Evolutionary conservation across 2,113 vertebrate species (phyloP).

Genomic region (Periophthalmodon schlosseri): DNA sequence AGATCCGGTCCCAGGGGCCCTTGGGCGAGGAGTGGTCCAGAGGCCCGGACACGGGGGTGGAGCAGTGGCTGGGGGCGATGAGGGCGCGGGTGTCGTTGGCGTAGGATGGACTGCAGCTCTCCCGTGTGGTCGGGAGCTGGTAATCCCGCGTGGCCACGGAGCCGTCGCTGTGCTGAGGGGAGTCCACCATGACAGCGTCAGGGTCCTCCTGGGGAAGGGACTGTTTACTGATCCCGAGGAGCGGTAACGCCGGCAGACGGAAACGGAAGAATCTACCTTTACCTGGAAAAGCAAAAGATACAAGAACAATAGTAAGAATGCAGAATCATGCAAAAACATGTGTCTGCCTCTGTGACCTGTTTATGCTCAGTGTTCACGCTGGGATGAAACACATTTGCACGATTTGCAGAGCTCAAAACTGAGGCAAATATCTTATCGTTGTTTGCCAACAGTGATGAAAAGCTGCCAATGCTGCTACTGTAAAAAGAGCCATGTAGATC

Average conservation of each 20-base stretch:
- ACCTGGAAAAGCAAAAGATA: slow-evolving; percentile 47
- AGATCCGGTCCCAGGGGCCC: slow-evolving; percentile 85
- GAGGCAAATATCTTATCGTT: slow-evolving; percentile 14
- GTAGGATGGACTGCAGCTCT: slow-evolving; percentile 92
- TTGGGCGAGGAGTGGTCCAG: slow-evolving; percentile 95
- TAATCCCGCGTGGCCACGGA: slow-evolving; percentile 89
- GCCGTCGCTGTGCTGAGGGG: slow-evolving; percentile 83
- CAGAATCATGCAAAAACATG: not conserved
- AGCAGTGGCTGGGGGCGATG: slow-evolving; percentile 88
- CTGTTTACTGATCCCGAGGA: slow-evolving; percentile 91
- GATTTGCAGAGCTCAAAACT: slow-evolving; percentile 12
- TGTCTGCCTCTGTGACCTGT: slow-evolving; percentile 26
- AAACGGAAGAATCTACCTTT: slow-evolving; percentile 91
- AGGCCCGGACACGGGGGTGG: slow-evolving; percentile 89
- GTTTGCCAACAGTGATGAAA: slow-evolving; percentile 32
- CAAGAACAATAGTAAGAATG: not conserved
- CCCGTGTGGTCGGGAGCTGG: slow-evolving; percentile 87
- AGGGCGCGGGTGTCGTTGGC: slow-evolving; percentile 93
- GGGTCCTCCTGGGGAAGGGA: slow-evolving; percentile 97
- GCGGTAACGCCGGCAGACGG: slow-evolving; percentile 85
- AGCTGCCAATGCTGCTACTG: slow-evolving; percentile 34
- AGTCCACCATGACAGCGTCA: slow-evolving; percentile 88
- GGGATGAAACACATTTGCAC: slow-evolving; percentile 16
- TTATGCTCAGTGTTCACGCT: slow-evolving; percentile 14
- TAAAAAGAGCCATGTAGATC: slow-evolving; percentile 49